Evolutionary conservation across 2,797 vertebrate species (phyloP).

Genomic region (Urocyon cinereoargenteus): DNA sequence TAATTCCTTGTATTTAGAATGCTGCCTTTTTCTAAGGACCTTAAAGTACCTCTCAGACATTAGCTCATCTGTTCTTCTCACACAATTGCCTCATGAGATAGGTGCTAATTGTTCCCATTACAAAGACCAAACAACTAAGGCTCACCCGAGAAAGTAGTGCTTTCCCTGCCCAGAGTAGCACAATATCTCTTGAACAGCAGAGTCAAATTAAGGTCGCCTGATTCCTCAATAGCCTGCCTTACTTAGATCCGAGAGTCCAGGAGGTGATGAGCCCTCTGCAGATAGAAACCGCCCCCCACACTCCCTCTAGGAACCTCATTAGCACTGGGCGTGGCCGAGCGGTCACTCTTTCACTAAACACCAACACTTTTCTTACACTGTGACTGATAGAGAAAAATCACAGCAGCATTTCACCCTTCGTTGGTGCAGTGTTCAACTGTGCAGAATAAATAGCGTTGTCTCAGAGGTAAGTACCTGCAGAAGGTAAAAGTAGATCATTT

Average conservation of each 20-base stretch:
- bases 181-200: not conserved
- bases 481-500: not conserved
- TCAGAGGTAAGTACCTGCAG: not conserved
- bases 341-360: not conserved
- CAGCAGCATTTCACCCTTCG: not conserved
- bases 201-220: not conserved
- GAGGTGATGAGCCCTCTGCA: not conserved
- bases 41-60: constrained; percentile 65
- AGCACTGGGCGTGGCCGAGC: not conserved
- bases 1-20: constrained; percentile 69
- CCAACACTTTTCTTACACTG: not conserved
- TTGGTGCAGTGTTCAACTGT: not conserved
- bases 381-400: not conserved
- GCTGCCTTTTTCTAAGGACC: constrained; percentile 51
- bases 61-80: constrained; percentile 62
- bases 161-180: not conserved
- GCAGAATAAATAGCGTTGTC: not conserved
- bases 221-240: not conserved
- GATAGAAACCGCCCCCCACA: not conserved
- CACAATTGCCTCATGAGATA: constrained; percentile 36
- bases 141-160: not conserved
- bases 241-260: not conserved
- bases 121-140: constrained; percentile 57
- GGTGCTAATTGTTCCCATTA: constrained; percentile 67
- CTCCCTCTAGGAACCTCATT: not conserved